These are phyloP conservation scores for Microtus pennsylvanicus DNA, from an alignment of 2,113 vertebrate species.

Conservation along the genomic window DNA sequence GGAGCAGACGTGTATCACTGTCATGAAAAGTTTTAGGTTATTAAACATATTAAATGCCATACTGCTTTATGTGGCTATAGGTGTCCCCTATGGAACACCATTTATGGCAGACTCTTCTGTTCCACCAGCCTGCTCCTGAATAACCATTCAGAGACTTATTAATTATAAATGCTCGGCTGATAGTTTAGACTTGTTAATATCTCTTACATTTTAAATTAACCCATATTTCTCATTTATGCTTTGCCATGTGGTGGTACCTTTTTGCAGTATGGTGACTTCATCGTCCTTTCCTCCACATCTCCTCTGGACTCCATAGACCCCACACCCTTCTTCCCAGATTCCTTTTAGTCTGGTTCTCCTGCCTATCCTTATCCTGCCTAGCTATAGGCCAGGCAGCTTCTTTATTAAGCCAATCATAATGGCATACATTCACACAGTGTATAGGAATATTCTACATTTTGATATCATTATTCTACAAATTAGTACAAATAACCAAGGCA, in stretches of 20 bases:
- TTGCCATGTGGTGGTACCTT: too few relatives aligned
- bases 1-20: too few relatives aligned
- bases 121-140: too few relatives aligned
- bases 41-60: too few relatives aligned
- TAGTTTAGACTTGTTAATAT: too few relatives aligned
- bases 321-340: neutral
- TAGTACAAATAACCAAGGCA: slow-evolving; percentile 22
- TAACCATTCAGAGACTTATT: too few relatives aligned
- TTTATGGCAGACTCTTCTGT: too few relatives aligned
- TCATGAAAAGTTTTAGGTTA: too few relatives aligned
- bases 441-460: neutral
- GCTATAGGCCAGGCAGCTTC: neutral
- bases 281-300: neutral
- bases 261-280: neutral
- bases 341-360: neutral
- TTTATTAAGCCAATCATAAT: neutral
- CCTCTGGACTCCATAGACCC: neutral
- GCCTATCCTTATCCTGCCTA: neutral
- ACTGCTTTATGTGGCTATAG: too few relatives aligned
- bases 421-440: neutral
- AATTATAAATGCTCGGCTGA: too few relatives aligned
- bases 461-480: slow-evolving; percentile 28
- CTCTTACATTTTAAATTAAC: neutral
- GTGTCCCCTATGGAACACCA: too few relatives aligned
- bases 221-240: neutral